Base-by-base conservation (phyloP, 2,113 vertebrate genomes). In the Rhea pennata region DNA sequence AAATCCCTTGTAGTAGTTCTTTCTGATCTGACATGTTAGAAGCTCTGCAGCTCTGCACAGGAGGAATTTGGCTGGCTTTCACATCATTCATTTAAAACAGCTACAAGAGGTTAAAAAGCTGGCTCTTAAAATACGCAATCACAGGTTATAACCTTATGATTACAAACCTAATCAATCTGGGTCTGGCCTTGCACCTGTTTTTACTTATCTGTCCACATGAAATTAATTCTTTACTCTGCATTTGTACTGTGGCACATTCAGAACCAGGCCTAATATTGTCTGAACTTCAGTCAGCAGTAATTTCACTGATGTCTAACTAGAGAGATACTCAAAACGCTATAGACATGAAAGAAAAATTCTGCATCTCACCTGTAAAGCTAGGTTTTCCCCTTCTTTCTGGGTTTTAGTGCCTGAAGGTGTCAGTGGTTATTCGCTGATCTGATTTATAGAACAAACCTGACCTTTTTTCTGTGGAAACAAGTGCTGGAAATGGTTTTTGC, bases 391-490 rank as follows among this genome's bases (percentile, higher is more conserved):
- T 6, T 69, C 72, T 77, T 59, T 56, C 22, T 70, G 50, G 33
- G 10, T 26, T 81, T 67, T 24, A 54, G 66, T 69, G 71, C 39
- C 62, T 79, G 36, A 71, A 83, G 70, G 20, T 85, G 40, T 88
- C 70, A 78, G 73, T 66, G 59, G 16, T 70, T 76, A 88, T 69
- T 56, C 26, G 91, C 53, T 65, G 67, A 84, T 95, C 73, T 87
- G 69, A 90, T 12, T 85, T 80, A 46, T 19, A 91, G 90, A 56
- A 56, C 26, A 96, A 87, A 86, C 40, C 26, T 72, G 24, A 66
- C 11, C 73, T 87, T 33, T 88, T 94, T 95, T 90, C 93, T 91
- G 92, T 95, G 79, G 95, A 92, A 96, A 96, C 56, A 89, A 87
- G 62, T 44, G 51, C 44, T 82, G 51, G 87, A 92, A 79, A 29